Evolutionary conservation across 2,797 vertebrate genomes (phyloP).

Genomic region (Eulemur coronatus): DNA sequence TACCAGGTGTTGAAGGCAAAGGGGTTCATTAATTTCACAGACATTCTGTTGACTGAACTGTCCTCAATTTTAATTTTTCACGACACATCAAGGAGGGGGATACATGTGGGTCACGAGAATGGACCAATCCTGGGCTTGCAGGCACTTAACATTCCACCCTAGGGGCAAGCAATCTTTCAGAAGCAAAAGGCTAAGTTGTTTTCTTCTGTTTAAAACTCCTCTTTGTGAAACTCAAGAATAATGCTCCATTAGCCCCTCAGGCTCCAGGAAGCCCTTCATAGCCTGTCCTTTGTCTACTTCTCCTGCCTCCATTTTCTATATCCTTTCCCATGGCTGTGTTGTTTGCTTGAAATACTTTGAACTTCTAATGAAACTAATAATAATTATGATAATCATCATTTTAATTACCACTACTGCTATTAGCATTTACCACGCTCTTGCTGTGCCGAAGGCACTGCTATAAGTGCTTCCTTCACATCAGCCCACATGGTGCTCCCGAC

Average conservation of each 20-base stretch:
- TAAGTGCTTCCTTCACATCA: not conserved
- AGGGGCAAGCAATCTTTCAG: slow-evolving; percentile 33
- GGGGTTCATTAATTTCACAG: slow-evolving; percentile 86
- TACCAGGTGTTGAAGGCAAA: slow-evolving; percentile 87
- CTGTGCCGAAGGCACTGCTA: not conserved
- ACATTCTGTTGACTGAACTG: slow-evolving; percentile 84
- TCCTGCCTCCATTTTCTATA: not conserved
- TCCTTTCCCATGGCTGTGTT: fast-evolving
- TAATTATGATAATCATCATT: not conserved
- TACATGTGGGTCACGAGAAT: not conserved
- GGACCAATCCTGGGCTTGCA: not conserved
- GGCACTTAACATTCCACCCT: slow-evolving; percentile 27
- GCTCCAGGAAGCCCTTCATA: not conserved
- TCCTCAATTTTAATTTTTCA: slow-evolving; percentile 84
- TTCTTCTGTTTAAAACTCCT: not conserved
- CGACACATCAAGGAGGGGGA: slow-evolving; percentile 68
- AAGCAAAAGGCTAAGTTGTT: slow-evolving; percentile 14
- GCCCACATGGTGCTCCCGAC: not conserved
- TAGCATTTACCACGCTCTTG: not conserved
- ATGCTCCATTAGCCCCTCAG: not conserved
- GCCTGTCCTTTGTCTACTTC: not conserved
- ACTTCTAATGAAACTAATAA: not conserved
- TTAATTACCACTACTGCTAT: not conserved
- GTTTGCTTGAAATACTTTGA: not conserved
- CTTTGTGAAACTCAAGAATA: not conserved